These are phyloP conservation scores for Agapornis canus DNA, from an alignment of 2,797 vertebrate genomes.

Conservation along the genomic window DNA sequence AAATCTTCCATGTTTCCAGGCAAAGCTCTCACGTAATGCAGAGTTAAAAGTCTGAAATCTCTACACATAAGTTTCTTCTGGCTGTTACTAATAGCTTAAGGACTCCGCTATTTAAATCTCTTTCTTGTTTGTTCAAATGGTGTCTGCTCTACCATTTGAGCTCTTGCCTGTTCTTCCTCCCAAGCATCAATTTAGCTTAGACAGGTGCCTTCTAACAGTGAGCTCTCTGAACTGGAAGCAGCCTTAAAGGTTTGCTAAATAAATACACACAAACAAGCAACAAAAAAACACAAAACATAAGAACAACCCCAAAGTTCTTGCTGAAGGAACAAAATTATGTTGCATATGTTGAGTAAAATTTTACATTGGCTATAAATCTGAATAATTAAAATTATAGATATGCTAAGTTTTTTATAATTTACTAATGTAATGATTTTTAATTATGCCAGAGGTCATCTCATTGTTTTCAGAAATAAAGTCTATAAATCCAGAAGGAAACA, in stretches of 20 bases:
- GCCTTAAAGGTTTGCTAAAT: neutral
- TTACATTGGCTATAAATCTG: neutral
- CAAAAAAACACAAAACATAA: neutral
- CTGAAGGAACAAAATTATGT: neutral
- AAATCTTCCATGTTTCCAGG: neutral
- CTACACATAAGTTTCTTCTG: neutral
- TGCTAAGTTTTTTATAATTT: neutral
- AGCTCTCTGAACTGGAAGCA: neutral
- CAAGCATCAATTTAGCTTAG: neutral
- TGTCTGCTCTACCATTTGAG: neutral
- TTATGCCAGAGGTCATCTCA: neutral
- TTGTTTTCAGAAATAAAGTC: neutral
- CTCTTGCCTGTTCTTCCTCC: neutral
- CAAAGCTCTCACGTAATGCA: neutral
- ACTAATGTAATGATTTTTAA: neutral
- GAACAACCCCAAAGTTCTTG: neutral
- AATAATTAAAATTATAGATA: neutral
- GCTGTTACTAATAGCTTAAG: neutral
- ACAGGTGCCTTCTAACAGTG: constrained; percentile 5
- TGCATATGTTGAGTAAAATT: neutral
- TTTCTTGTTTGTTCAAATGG: neutral
- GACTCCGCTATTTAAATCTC: neutral
- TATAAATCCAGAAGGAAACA: neutral
- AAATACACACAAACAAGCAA: neutral
- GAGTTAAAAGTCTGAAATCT: neutral